Conservation (phyloP, 2,797 vertebrate genomes). For the Melanotaenia boesemani region DNA sequence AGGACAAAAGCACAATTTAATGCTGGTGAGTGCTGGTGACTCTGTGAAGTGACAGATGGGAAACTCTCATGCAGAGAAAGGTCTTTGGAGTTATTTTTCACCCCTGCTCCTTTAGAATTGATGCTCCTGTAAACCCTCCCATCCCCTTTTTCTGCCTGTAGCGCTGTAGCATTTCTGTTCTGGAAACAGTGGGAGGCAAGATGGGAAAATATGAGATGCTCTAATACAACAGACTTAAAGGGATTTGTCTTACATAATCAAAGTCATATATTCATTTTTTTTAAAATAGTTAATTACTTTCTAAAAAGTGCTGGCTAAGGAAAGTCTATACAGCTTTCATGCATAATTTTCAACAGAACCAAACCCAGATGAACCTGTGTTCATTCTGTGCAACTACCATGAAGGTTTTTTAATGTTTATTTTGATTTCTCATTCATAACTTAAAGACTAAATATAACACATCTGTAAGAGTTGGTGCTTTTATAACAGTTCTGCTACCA, state of each 20-base stretch:
- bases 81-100: constrained; percentile 70
- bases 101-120: constrained; percentile 52
- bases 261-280: not conserved
- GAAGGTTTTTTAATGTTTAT: not conserved
- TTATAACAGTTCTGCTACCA: too few relatives aligned
- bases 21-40: constrained; percentile 49
- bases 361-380: not conserved
- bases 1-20: constrained; percentile 58
- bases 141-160: not conserved
- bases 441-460: too few relatives aligned
- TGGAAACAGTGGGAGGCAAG: constrained; percentile 26
- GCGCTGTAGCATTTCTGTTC: constrained; percentile 21
- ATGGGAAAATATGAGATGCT: constrained; percentile 26
- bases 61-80: constrained; percentile 63
- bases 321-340: not conserved
- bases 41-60: constrained; percentile 66
- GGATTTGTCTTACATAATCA: constrained; percentile 9
- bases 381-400: not conserved
- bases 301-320: too few relatives aligned
- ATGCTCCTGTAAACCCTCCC: constrained; percentile 46
- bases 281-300: not conserved
- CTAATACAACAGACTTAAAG: constrained; percentile 32
- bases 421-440: not conserved
- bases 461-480: too few relatives aligned
- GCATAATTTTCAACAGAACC: not conserved